A percentile compares a stretch with the other conserved stretches of the same genome.
These are phyloP conservation scores for Lutjanus erythropterus DNA, from an alignment of 2,113 vertebrate genomes.

Conservation along the genomic window DNA sequence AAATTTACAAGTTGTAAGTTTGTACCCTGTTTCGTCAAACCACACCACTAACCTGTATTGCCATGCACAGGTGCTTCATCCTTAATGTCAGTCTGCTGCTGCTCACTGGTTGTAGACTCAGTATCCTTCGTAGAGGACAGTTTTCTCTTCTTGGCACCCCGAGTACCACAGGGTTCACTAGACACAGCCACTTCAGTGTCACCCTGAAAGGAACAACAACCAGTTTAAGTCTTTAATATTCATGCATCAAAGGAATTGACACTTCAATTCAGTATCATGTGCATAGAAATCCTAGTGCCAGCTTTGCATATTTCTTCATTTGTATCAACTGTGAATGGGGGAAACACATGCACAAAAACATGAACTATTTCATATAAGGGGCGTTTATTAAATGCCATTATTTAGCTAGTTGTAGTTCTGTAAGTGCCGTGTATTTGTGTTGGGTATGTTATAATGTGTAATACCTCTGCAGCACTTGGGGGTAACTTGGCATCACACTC, in stretches of 20 bases:
- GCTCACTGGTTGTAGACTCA: background rate
- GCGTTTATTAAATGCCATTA: background rate
- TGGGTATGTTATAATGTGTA: background rate
- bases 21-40: background rate
- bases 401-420: background rate
- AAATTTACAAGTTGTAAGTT: background rate
- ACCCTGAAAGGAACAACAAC: slow-evolving; percentile 42
- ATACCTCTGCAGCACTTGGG: slow-evolving; percentile 57
- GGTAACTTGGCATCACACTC: slow-evolving; percentile 11
- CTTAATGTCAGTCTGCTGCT: slow-evolving; percentile 5
- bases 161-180: background rate
- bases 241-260: background rate
- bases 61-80: slow-evolving; percentile 23
- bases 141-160: slow-evolving; percentile 71
- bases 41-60: slow-evolving; percentile 40
- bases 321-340: background rate
- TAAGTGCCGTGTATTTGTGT: background rate
- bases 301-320: too few species aligned
- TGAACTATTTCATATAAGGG: too few species aligned
- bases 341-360: background rate
- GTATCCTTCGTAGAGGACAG: slow-evolving; percentile 49
- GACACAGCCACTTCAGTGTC: background rate
- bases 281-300: background rate
- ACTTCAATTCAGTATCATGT: background rate
- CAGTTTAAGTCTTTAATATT: background rate